Conservation (phyloP, 2,113 vertebrate genomes). For the Caranx melampygus region DNA sequence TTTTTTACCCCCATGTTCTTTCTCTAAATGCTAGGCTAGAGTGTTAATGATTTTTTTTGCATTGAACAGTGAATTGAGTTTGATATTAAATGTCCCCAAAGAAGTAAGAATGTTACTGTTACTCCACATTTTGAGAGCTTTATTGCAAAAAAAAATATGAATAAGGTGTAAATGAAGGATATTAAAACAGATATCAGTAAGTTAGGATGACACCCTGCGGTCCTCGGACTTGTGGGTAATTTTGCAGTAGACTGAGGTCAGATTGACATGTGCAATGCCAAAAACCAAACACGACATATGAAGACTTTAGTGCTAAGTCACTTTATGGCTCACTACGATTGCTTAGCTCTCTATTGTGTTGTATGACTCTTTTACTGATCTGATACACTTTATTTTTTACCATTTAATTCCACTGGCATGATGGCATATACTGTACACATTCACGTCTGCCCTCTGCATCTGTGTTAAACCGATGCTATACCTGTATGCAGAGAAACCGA, state of each 20-base stretch:
- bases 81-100: constrained; percentile 9
- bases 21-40: constrained; percentile 9
- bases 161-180: not conserved
- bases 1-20: constrained; percentile 3
- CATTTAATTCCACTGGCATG: constrained; percentile 80
- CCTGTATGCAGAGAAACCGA: constrained; percentile 72
- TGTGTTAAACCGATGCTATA: constrained; percentile 48
- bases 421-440: constrained; percentile 71
- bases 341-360: constrained; percentile 57
- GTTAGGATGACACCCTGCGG: not conserved
- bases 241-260: constrained; percentile 13
- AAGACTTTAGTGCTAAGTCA: constrained; percentile 60
- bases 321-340: constrained; percentile 64
- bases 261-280: constrained; percentile 74
- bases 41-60: constrained; percentile 1
- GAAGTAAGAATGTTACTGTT: not conserved
- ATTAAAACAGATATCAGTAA: constrained; percentile 9
- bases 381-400: constrained; percentile 69
- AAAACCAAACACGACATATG: constrained; percentile 50
- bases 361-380: constrained; percentile 55
- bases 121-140: not conserved
- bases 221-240: not conserved
- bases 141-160: not conserved
- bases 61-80: not conserved
- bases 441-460: constrained; percentile 67